These are phyloP conservation scores for Ceyx melanurus DNA, from an alignment of 2,113 vertebrate genomes.

Conservation along the genomic window DNA sequence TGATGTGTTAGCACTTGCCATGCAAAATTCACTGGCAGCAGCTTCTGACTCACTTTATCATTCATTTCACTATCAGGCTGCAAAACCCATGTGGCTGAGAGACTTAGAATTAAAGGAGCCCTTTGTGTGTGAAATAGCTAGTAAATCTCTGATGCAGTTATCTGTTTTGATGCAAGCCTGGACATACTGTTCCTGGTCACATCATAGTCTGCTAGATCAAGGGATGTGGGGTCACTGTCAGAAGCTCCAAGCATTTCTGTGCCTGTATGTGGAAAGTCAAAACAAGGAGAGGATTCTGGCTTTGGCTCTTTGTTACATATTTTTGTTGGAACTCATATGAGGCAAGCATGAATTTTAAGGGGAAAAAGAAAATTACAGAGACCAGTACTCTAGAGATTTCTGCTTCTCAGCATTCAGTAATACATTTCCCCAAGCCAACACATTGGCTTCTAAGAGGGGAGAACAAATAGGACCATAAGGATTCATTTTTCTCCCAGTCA, in stretches of 20 bases:
- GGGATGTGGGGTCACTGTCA: not conserved
- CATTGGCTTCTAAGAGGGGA: not conserved
- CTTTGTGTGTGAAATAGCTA: not conserved
- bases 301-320: not conserved
- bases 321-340: not conserved
- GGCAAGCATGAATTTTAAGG: not conserved
- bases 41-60: not conserved
- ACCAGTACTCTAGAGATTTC: not conserved
- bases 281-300: not conserved
- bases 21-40: not conserved
- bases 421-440: not conserved
- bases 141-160: not conserved
- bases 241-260: not conserved
- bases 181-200: not conserved
- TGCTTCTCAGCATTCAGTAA: not conserved
- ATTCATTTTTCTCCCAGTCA: conserved; percentile 22
- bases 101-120: not conserved
- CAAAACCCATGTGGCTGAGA: not conserved
- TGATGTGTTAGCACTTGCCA: accelerated
- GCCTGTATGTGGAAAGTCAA: not conserved
- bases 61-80: not conserved
- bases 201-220: not conserved
- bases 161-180: not conserved
- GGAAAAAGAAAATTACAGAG: not conserved
- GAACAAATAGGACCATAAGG: not conserved